Evolutionary conservation across 2,888 invertebrate species (phyloP).

Genomic region (Itoplectis maculator): DNA sequence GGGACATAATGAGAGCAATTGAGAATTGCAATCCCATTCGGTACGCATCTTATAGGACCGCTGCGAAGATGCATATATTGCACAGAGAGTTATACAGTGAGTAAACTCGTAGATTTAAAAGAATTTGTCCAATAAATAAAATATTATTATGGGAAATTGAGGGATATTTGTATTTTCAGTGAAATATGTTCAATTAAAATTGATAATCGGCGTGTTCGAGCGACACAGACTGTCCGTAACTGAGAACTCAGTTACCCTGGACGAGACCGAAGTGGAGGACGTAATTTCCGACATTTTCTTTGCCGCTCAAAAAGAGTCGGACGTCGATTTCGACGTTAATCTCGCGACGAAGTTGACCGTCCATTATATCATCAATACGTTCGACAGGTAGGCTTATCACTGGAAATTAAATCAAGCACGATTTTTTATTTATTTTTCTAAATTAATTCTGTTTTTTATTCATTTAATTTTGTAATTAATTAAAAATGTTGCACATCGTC

Average conservation of each 20-base stretch:
- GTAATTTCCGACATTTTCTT: constrained; percentile 91
- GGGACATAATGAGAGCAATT: constrained; percentile 86
- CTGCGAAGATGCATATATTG: constrained; percentile 89
- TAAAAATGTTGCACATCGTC: no score
- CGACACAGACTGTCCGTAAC: constrained; percentile 89
- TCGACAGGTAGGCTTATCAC: constrained; percentile 87
- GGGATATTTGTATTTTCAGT: constrained; percentile 81
- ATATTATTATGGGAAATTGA: constrained; percentile 77
- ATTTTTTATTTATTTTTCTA: background rate
- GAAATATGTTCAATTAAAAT: constrained; percentile 85
- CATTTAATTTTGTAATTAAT: constrained; percentile 16
- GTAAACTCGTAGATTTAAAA: constrained; percentile 73
- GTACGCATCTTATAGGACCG: constrained; percentile 91
- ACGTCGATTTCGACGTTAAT: constrained; percentile 88
- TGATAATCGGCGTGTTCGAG: constrained; percentile 90
- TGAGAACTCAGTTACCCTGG: constrained; percentile 89
- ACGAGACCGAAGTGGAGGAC: constrained; percentile 89
- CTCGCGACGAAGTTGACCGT: constrained; percentile 88
- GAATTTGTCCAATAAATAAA: constrained; percentile 60
- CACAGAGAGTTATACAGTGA: constrained; percentile 89
- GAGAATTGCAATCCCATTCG: constrained; percentile 89
- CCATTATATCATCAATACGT: constrained; percentile 89
- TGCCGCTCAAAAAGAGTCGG: constrained; percentile 89
- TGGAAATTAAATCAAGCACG: constrained; percentile 14
- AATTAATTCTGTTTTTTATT: background rate